Evolutionary conservation across 2,888 invertebrate species (phyloP).

Genomic region (Drosophila mettleri): DNA sequence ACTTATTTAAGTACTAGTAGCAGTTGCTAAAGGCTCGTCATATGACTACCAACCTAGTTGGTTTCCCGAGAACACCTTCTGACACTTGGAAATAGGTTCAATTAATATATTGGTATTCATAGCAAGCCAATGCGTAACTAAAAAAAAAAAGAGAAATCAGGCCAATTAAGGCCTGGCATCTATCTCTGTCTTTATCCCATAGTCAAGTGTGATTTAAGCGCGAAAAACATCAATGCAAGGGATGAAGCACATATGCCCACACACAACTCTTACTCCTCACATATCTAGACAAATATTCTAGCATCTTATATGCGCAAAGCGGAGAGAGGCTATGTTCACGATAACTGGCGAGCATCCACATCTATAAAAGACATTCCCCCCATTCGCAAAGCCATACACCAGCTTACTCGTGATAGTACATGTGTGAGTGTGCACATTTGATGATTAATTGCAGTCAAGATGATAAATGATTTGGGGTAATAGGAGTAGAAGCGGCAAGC

Average conservation of each 20-base stretch:
- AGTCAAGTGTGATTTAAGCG: constrained; percentile 1
- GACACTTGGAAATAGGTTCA: not conserved
- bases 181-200: not conserved
- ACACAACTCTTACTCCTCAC: not conserved
- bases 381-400: constrained; percentile 11
- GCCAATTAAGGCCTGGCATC: not conserved
- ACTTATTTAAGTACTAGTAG: not conserved
- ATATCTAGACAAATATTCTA: constrained; percentile 26
- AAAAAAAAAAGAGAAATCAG: not conserved
- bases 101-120: not conserved
- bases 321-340: constrained; percentile 15
- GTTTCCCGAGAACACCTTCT: too few species aligned
- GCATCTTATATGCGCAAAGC: constrained; percentile 49
- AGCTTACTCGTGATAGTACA: constrained; percentile 27
- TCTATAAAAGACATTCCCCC: constrained; percentile 43
- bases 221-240: not conserved
- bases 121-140: not conserved
- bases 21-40: not conserved
- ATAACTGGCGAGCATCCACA: constrained; percentile 31
- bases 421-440: constrained; percentile 60
- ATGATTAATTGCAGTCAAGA: constrained; percentile 83
- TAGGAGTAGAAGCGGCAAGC: constrained; percentile 66
- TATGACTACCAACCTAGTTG: too few species aligned
- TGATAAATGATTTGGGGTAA: constrained; percentile 82
- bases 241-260: constrained; percentile 12